Percentiles rank a stretch among this genome's conserved stretches.
Evolutionary conservation across 2,888 invertebrate genomes (phyloP).

Genomic region (Glomeris marginata): DNA sequence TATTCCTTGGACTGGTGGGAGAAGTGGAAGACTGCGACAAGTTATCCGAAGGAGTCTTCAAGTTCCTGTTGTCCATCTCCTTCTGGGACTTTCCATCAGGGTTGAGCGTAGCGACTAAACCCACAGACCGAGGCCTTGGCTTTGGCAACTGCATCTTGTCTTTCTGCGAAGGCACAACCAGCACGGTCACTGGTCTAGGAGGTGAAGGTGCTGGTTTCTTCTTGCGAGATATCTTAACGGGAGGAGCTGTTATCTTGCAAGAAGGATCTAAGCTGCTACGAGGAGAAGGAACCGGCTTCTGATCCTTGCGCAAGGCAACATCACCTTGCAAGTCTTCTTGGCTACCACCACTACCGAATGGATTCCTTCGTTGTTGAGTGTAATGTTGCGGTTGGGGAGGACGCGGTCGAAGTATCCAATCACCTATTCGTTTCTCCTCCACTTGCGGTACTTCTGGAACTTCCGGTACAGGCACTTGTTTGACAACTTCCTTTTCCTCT

Average conservation of each 20-base stretch:
- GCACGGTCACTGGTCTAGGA: conserved; percentile 21
- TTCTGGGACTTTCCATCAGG: conserved; percentile 10
- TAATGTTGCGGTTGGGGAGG: not conserved
- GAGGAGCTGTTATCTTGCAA: too few species aligned
- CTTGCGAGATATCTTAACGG: conserved; percentile 20
- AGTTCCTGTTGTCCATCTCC: conserved; percentile 12
- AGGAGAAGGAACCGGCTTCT: not conserved
- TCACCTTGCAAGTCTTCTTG: not conserved
- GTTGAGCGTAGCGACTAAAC: too few species aligned
- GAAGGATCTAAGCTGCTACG: not conserved
- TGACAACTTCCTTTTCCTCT: conserved; percentile 17
- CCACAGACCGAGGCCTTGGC: too few species aligned
- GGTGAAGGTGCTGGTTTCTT: conserved; percentile 29
- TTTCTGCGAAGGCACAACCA: conserved; percentile 3
- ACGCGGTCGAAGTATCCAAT: not conserved
- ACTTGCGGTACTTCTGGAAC: not conserved
- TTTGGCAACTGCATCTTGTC: not conserved
- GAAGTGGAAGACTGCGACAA: not conserved
- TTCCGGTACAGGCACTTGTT: conserved; percentile 17
- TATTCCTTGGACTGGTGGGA: conserved; percentile 5
- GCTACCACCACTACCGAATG: conserved; percentile 1
- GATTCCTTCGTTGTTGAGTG: not conserved
- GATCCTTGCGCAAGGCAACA: not conserved
- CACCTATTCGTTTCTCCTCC: not conserved
- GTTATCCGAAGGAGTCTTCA: not conserved